Evolutionary conservation across 2,888 invertebrate species (phyloP).

Genomic region (Agrypnus murinus): DNA sequence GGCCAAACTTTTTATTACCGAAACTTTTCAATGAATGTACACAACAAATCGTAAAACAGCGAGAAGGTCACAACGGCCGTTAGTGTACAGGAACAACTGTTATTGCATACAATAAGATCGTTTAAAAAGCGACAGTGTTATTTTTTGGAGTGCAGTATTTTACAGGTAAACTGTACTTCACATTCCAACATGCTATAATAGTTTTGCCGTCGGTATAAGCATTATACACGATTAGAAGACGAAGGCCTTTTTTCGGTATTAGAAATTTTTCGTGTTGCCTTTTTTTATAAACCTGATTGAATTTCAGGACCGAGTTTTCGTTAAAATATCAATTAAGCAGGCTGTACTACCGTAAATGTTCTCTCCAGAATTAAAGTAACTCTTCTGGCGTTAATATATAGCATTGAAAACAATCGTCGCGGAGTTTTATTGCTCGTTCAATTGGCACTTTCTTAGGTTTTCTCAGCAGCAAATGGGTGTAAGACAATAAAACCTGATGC

Average conservation of each 20-base stretch:
- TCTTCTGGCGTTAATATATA: slow-evolving; percentile 67
- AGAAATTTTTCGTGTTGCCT: not conserved
- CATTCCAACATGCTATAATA: slow-evolving; percentile 46
- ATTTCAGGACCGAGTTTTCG: slow-evolving; percentile 34
- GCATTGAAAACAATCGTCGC: slow-evolving; percentile 70
- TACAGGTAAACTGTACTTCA: slow-evolving; percentile 59
- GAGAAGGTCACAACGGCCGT: slow-evolving; percentile 61
- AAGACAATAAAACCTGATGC: slow-evolving; percentile 72
- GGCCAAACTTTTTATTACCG: slow-evolving; percentile 57
- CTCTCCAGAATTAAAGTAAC: slow-evolving; percentile 67
- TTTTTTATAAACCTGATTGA: slow-evolving; percentile 31
- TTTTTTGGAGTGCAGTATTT: slow-evolving; percentile 62
- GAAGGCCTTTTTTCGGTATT: slow-evolving; percentile 7
- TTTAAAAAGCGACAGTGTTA: slow-evolving; percentile 55
- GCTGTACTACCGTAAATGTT: slow-evolving; percentile 54
- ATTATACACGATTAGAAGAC: slow-evolving; percentile 9
- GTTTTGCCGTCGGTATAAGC: slow-evolving; percentile 35
- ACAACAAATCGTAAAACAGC: slow-evolving; percentile 65
- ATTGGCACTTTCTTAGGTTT: slow-evolving; percentile 72
- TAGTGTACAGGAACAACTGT: slow-evolving; percentile 54
- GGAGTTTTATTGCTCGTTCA: slow-evolving; percentile 71
- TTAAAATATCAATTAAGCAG: slow-evolving; percentile 58
- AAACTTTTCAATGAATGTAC: slow-evolving; percentile 58
- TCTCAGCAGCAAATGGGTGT: slow-evolving; percentile 70
- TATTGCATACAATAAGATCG: slow-evolving; percentile 61